Percentiles rank a stretch among this genome's conserved stretches.
Evolutionary conservation across 2,888 invertebrate genomes (phyloP).

Genomic region (Rhodophaea formosa): DNA sequence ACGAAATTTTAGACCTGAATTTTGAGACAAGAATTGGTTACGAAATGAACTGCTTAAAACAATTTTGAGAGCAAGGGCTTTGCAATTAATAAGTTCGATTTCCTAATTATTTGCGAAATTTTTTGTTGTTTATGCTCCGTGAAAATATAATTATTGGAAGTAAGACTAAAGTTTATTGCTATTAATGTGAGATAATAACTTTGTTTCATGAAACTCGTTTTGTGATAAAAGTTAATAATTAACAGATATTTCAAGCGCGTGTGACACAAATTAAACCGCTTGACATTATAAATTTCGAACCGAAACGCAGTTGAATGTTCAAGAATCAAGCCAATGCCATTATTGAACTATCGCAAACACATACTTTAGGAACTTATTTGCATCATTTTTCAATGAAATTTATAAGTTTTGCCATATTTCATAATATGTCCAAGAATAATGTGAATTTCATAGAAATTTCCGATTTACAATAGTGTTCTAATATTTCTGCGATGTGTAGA

Average conservation of each 20-base stretch:
- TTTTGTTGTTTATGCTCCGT: neutral
- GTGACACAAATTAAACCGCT: too few relatives aligned
- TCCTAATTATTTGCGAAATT: constrained; percentile 28
- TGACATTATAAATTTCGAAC: too few relatives aligned
- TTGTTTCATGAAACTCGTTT: too few relatives aligned
- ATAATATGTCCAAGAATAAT: neutral
- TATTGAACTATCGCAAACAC: too few relatives aligned
- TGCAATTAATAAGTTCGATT: constrained; percentile 28
- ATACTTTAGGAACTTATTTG: too few relatives aligned
- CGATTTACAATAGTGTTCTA: neutral
- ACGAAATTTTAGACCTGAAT: constrained; percentile 29
- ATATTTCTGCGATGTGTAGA: neutral
- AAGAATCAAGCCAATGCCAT: too few relatives aligned
- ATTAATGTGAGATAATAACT: too few relatives aligned
- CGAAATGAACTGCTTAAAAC: constrained; percentile 33
- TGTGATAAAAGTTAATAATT: too few relatives aligned
- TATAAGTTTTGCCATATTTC: neutral
- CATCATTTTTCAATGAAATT: too few relatives aligned
- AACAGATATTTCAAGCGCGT: too few relatives aligned
- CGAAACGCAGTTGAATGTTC: too few relatives aligned
- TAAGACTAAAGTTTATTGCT: neutral
- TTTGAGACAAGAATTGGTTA: constrained; percentile 42
- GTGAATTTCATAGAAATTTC: neutral
- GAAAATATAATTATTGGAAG: neutral
- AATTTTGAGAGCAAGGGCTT: constrained; percentile 44